Percentiles rank a stretch among this genome's conserved stretches.
Conservation (phyloP, 2,888 invertebrate genomes). For the Dolichomitus sp. region DNA sequence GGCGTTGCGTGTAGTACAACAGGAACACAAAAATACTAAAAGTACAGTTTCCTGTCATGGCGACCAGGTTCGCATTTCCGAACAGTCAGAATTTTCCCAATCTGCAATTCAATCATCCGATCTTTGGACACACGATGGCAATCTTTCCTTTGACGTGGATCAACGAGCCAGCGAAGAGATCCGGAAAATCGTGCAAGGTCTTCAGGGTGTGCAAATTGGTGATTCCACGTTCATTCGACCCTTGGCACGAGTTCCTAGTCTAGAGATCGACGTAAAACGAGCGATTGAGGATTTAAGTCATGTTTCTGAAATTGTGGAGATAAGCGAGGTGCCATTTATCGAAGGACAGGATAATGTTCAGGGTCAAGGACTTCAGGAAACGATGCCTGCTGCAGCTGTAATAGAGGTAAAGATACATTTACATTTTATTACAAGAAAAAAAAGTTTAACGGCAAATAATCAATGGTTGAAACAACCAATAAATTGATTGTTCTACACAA, state of each 20-base stretch:
- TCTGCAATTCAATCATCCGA: not conserved
- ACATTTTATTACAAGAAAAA: not conserved
- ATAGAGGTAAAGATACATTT: slow-evolving; percentile 14
- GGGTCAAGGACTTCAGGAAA: not conserved
- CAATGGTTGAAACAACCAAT: not conserved
- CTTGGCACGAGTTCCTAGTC: slow-evolving; percentile 40
- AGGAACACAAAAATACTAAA: slow-evolving; percentile 26
- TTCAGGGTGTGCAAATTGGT: slow-evolving; percentile 76
- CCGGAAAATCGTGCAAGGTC: slow-evolving; percentile 70
- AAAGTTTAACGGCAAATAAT: not conserved
- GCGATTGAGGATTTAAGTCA: slow-evolving; percentile 65
- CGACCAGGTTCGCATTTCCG: not conserved
- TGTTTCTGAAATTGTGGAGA: slow-evolving; percentile 24
- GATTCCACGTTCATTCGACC: slow-evolving; percentile 65
- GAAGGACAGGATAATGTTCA: slow-evolving; percentile 77
- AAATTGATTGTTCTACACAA: too few relatives aligned
- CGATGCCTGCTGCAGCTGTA: not conserved
- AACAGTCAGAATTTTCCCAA: not conserved
- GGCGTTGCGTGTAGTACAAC: slow-evolving; percentile 27
- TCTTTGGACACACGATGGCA: slow-evolving; percentile 11
- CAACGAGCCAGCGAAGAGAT: slow-evolving; percentile 66
- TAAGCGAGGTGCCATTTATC: slow-evolving; percentile 56
- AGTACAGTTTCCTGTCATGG: slow-evolving; percentile 27
- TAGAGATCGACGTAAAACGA: slow-evolving; percentile 73
- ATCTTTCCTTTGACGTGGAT: slow-evolving; percentile 32